These are phyloP conservation scores for Trichogramma evanescens DNA, from an alignment of 2,888 invertebrate species.

Conservation along the genomic window DNA sequence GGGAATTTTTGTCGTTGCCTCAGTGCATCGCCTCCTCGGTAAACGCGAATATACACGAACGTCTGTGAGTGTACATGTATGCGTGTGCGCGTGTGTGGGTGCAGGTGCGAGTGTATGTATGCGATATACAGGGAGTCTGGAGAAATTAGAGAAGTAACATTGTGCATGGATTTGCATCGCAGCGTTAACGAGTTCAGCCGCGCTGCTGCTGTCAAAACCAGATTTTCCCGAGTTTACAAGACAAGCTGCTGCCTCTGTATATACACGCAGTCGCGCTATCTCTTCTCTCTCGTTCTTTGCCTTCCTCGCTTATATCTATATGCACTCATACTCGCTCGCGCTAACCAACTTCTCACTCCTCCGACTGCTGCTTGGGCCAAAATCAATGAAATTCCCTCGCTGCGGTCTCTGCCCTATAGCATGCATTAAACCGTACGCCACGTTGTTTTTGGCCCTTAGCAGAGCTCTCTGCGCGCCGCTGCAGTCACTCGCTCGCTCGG, in stretches of 20 bases:
- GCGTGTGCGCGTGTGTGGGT: slow-evolving; percentile 1
- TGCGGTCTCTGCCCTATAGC: slow-evolving; percentile 4
- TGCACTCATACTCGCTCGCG: too few relatives aligned
- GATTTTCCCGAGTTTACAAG: slow-evolving; percentile 22
- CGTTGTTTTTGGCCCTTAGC: too few relatives aligned
- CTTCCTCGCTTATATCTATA: too few relatives aligned
- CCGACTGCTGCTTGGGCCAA: slow-evolving; percentile 14
- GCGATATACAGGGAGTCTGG: neutral
- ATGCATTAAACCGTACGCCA: too few relatives aligned
- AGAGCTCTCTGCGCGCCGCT: neutral
- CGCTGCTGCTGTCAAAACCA: slow-evolving; percentile 16
- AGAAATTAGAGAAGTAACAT: neutral
- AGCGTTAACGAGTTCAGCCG: slow-evolving; percentile 14
- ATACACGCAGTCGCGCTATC: too few relatives aligned
- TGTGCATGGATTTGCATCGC: slow-evolving; percentile 15
- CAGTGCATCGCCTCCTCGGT: neutral
- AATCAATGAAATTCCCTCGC: slow-evolving; percentile 22
- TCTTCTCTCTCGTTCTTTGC: too few relatives aligned
- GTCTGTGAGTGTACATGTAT: neutral
- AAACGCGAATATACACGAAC: neutral
- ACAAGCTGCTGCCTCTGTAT: slow-evolving; percentile 8
- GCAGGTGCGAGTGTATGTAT: neutral
- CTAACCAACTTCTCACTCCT: slow-evolving; percentile 17
- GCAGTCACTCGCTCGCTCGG: slow-evolving; percentile 13
- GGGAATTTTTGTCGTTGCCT: too few relatives aligned